Evolutionary conservation across 2,797 vertebrate species (phyloP), one percentile per base, ranked within the genome.

Genomic region (Glyptemys insculpta): DNA sequence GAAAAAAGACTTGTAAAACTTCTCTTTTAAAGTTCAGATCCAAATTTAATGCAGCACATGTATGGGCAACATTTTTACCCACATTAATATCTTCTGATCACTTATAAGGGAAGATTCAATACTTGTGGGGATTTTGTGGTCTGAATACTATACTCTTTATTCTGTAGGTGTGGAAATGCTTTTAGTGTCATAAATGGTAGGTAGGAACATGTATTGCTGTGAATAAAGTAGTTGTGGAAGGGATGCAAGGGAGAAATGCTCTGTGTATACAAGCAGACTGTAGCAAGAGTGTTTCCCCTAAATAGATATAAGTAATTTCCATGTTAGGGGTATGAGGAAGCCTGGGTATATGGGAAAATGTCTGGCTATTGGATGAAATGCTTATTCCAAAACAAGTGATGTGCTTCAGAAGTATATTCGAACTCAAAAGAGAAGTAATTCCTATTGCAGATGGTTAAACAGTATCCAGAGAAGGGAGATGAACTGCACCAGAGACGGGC

Each of bases 21-120:
- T 96, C 87, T 72, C n/a, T 72, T 12, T 72, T 62, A 62, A 94
- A 92, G 83, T 94, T 87, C 87, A 89, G 88, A 92, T 94, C 83
- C 96, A 95, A 94, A 83, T 85, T 50, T 86, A 88, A 88, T 92
- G 94, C 76, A 83, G 95, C 18, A 12, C n/a, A 41, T n/a, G 34
- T n/a, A 37, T 23, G 19, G 65, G 10, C 10, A 41, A 12, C 2
- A 12, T 72, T 72, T 72, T 72, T 72, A 25, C 37, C 37, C 19
- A 72, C 65, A 12, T 72, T 41, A 19, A 72, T 72, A 72, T 41
- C 18, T 72, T 72, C n/a, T 72, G 65, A 41, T 72, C 65, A 23
- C n/a, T 72, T 41, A 62, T 34, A 16, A 62, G 19, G 21, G 37
- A 37, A 68, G n/a, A 62, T 62, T 34, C 29, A 68, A 37, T n/a